A percentile compares a stretch with the other conserved stretches of the same genome.
Evolutionary conservation across 2,113 vertebrate species (phyloP).

Genomic region (Azemiops feae): DNA sequence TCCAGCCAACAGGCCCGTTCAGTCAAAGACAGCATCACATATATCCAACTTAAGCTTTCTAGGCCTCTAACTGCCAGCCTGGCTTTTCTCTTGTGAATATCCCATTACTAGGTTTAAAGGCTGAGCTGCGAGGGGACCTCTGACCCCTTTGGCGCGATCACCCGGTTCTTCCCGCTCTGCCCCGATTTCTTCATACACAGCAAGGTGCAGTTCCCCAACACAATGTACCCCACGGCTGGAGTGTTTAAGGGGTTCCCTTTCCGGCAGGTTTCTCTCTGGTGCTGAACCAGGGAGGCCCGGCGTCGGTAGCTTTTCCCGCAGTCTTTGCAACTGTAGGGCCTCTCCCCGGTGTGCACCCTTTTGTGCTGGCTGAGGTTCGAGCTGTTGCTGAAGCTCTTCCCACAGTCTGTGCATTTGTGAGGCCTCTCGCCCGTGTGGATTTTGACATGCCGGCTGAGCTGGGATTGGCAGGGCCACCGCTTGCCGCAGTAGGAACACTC

Average conservation of each 20-base stretch:
- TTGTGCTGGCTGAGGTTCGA: conserved; percentile 24
- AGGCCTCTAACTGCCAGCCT: neutral
- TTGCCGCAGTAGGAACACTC: conserved; percentile 18
- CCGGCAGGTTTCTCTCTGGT: conserved; percentile 5
- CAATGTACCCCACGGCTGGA: neutral
- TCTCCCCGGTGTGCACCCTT: conserved; percentile 13
- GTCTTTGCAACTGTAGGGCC: conserved; percentile 22
- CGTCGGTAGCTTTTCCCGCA: conserved; percentile 18
- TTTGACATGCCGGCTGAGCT: conserved; percentile 11
- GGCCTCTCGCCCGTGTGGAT: conserved; percentile 19
- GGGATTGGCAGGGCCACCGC: conserved; percentile 10
- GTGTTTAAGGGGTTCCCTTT: neutral
- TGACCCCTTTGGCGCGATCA: conserved; percentile 8
- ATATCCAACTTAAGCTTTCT: too few relatives aligned
- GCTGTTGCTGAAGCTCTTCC: conserved; percentile 24
- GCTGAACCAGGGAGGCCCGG: conserved; percentile 13
- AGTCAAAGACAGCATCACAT: neutral
- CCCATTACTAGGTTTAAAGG: neutral
- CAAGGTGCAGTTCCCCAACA: conserved; percentile 22
- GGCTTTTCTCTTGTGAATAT: neutral
- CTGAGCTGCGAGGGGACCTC: neutral
- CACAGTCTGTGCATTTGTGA: conserved; percentile 1
- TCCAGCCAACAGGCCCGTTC: too few relatives aligned
- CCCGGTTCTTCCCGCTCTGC: neutral
- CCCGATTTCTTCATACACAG: neutral